Conservation (phyloP, 2,797 vertebrate species). For the Bradypodion pumilum region DNA sequence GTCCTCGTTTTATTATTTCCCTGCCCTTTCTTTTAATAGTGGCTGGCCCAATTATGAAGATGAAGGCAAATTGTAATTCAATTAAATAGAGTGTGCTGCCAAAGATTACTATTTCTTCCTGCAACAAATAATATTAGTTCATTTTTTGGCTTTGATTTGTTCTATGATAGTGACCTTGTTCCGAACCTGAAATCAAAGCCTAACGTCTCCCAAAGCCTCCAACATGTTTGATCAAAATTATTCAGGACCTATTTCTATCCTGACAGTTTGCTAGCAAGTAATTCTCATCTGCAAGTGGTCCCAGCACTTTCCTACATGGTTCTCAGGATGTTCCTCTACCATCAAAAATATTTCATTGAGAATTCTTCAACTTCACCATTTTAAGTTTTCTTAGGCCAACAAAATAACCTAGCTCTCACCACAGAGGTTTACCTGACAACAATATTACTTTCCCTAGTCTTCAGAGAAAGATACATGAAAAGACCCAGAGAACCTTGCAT, state of each 20-base stretch:
- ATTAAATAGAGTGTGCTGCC: slow-evolving; percentile 17
- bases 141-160: slow-evolving; percentile 11
- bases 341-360: neutral
- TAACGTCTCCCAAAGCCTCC: slow-evolving; percentile 24
- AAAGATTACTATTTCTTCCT: slow-evolving; percentile 27
- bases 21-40: neutral
- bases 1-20: neutral
- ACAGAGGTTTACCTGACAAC: neutral
- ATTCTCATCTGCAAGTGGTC: neutral
- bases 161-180: slow-evolving; percentile 30
- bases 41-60: neutral
- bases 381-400: neutral
- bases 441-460: neutral
- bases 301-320: neutral
- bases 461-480: neutral
- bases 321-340: neutral
- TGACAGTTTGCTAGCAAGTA: neutral
- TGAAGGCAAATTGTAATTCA: slow-evolving; percentile 29
- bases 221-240: slow-evolving; percentile 24
- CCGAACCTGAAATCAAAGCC: slow-evolving; percentile 32
- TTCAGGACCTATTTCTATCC: neutral
- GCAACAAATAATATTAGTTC: slow-evolving; percentile 27
- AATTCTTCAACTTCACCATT: neutral
- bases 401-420: neutral
- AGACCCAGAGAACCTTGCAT: neutral